Conservation (phyloP, 2,888 invertebrate genomes). For the Tetragonisca angustula region DNA sequence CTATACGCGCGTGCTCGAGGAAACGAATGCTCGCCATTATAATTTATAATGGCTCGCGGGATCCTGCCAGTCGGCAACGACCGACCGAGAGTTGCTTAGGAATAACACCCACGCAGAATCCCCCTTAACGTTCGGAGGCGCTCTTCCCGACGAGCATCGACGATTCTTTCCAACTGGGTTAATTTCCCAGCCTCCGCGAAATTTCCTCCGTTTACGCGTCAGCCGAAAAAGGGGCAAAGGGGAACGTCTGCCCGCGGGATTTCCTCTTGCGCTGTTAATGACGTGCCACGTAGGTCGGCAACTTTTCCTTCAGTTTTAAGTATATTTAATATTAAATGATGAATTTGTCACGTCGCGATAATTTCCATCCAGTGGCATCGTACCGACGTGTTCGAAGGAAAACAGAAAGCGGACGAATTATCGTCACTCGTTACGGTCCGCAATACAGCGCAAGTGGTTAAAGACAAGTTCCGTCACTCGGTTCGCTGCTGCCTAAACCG, state of each 20-base stretch:
- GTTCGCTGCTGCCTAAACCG: neutral
- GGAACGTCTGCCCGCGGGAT: neutral
- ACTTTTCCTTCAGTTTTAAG: no score
- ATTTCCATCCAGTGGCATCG: no score
- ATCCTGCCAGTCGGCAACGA: neutral
- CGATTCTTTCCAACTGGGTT: neutral
- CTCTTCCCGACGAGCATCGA: neutral
- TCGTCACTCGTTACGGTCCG: no score
- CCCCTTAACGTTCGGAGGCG: neutral
- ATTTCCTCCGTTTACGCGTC: neutral
- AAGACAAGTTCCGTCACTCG: constrained; percentile 15
- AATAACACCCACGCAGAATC: neutral
- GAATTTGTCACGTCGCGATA: no score
- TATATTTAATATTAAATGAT: no score
- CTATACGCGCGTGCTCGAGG: constrained; percentile 43
- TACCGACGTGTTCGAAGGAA: no score
- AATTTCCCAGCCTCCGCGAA: neutral
- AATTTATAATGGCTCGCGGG: neutral
- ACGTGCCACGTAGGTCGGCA: no score
- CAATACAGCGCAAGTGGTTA: neutral
- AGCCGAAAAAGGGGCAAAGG: neutral
- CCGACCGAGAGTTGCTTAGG: no score
- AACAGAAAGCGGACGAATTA: no score
- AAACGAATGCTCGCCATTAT: constrained; percentile 59
- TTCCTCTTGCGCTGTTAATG: no score